Conservation (phyloP, 1,140 invertebrate species). For the Cephus cinctus region DNA sequence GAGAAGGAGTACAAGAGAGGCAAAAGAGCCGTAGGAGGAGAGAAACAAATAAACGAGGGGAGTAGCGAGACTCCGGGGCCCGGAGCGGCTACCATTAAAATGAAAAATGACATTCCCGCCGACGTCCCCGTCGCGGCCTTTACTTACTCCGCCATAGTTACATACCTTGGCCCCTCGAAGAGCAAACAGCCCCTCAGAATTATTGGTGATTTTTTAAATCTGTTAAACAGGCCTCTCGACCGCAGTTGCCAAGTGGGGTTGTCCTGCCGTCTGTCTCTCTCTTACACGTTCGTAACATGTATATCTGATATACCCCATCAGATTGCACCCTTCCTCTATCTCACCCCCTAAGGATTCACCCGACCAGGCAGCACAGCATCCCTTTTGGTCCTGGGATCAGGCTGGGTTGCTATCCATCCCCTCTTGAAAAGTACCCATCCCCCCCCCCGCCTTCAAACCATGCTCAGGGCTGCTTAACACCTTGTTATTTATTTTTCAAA, state of each 20-base stretch:
- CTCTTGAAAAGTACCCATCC: slow-evolving; percentile 23
- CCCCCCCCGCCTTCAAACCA: slow-evolving; percentile 11
- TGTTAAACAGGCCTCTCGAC: slow-evolving; percentile 56
- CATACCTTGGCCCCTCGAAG: slow-evolving; percentile 26
- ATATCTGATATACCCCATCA: too few species aligned
- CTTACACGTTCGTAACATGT: too few species aligned
- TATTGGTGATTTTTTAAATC: slow-evolving; percentile 56
- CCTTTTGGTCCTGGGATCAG: too few species aligned
- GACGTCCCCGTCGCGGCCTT: slow-evolving; percentile 30
- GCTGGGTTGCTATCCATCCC: too few species aligned
- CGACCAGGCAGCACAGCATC: too few species aligned
- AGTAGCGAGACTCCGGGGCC: slow-evolving; percentile 21
- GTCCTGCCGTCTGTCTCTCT: too few species aligned
- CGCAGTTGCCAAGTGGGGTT: slow-evolving; percentile 35
- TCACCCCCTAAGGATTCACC: slow-evolving; percentile 26
- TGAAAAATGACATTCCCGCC: slow-evolving; percentile 54
- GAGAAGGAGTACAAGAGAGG: slow-evolving; percentile 5
- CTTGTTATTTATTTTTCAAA: slow-evolving; percentile 56
- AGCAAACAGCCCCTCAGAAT: slow-evolving; percentile 31
- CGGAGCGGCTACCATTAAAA: slow-evolving; percentile 52
- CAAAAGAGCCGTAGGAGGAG: slow-evolving; percentile 18
- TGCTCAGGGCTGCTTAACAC: slow-evolving; percentile 43
- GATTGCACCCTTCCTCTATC: slow-evolving; percentile 12
- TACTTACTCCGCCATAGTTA: slow-evolving; percentile 25
- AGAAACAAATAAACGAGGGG: slow-evolving; percentile 45